These are phyloP conservation scores for Sarcophaga caerulescens DNA, from an alignment of 2,888 invertebrate species.

Conservation along the genomic window DNA sequence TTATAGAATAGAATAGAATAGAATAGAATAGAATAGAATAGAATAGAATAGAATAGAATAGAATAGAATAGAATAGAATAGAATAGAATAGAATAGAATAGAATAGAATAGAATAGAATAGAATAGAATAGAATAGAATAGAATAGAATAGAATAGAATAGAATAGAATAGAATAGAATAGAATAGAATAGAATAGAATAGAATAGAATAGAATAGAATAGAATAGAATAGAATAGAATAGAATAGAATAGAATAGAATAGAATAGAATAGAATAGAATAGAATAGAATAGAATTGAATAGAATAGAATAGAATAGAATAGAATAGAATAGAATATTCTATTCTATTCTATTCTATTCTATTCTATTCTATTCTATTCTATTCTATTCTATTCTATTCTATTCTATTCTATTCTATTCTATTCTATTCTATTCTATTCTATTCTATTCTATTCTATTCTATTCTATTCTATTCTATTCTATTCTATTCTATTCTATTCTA, in stretches of 20 bases:
- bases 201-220: background rate
- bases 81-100: background rate
- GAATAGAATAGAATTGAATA: background rate
- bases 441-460: slow-evolving; percentile 32
- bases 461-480: slow-evolving; percentile 34
- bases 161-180: background rate
- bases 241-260: background rate
- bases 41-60: background rate
- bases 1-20: background rate
- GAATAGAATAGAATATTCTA: slow-evolving; percentile 5
- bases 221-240: background rate
- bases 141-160: background rate
- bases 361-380: slow-evolving; percentile 35
- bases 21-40: slow-evolving; percentile 3
- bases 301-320: slow-evolving; percentile 3
- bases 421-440: slow-evolving; percentile 35
- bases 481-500: slow-evolving; percentile 35
- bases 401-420: slow-evolving; percentile 35
- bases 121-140: background rate
- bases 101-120: background rate
- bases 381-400: slow-evolving; percentile 35
- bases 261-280: slow-evolving; percentile 3
- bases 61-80: background rate
- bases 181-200: background rate
- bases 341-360: background rate